Conservation (phyloP, 2,888 invertebrate species). For the Philereme transversata region DNA sequence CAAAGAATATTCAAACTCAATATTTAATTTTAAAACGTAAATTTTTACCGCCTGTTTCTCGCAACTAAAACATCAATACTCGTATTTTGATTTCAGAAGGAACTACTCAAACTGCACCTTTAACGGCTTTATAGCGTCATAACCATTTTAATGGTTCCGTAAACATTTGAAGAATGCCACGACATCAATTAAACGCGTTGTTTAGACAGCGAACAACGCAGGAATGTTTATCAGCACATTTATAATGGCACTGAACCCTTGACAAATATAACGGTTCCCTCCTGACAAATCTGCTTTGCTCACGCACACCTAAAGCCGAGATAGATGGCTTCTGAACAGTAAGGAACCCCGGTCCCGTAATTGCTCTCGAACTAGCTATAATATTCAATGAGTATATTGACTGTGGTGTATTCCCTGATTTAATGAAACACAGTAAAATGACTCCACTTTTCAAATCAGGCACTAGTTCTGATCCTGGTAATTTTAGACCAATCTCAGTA, state of each 20-base stretch:
- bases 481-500: too few relatives aligned
- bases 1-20: too few relatives aligned
- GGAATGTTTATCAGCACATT: slow-evolving; percentile 47
- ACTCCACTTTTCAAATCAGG: too few relatives aligned
- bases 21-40: too few relatives aligned
- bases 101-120: slow-evolving; percentile 4
- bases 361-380: too few relatives aligned
- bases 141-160: slow-evolving; percentile 27
- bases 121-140: neutral
- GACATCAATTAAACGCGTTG: slow-evolving; percentile 37
- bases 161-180: slow-evolving; percentile 31
- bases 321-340: slow-evolving; percentile 29
- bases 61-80: too few relatives aligned
- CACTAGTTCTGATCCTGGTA: too few relatives aligned
- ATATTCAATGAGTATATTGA: too few relatives aligned
- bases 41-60: too few relatives aligned
- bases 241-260: slow-evolving; percentile 46
- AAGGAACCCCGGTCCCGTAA: neutral
- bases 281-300: slow-evolving; percentile 55
- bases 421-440: too few relatives aligned
- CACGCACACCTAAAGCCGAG: slow-evolving; percentile 38
- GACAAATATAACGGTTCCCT: slow-evolving; percentile 39
- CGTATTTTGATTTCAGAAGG: too few relatives aligned
- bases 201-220: slow-evolving; percentile 34
- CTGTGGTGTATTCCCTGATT: too few relatives aligned